phyloP scores from a whole-genome alignment of 2,113 vertebrate genomes.

The Phyllopteryx taeniolatus region DNA sequence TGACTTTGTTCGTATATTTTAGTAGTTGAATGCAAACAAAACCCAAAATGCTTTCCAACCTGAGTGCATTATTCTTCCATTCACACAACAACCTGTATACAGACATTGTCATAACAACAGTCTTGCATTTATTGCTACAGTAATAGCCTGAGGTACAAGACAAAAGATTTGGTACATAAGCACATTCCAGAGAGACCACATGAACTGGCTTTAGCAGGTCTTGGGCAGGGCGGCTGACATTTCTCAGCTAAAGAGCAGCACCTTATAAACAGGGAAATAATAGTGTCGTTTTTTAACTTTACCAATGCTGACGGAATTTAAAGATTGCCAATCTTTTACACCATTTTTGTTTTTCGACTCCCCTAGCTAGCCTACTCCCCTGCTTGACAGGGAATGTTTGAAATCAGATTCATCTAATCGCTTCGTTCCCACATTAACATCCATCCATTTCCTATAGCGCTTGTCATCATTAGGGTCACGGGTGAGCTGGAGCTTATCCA shows the following conservation, averaged over 20 bases:
- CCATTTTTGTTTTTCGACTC: too few relatives aligned
- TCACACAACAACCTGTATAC: neutral
- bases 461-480: neutral
- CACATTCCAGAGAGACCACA: conserved; percentile 15
- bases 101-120: conserved; percentile 33
- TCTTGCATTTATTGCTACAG: conserved; percentile 17
- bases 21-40: neutral
- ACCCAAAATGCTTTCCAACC: neutral
- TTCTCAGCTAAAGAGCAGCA: conserved; percentile 9
- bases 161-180: conserved; percentile 5
- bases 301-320: too few relatives aligned
- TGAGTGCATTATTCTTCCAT: neutral
- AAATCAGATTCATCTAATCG: neutral
- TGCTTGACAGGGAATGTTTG: too few relatives aligned
- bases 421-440: neutral
- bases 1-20: neutral
- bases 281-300: too few relatives aligned
- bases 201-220: conserved; percentile 25
- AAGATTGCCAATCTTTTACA: too few relatives aligned
- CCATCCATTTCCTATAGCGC: neutral
- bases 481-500: neutral
- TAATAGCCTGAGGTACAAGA: conserved; percentile 6
- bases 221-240: neutral
- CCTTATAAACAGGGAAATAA: neutral
- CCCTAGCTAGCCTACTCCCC: too few relatives aligned